A percentile compares a stretch with the other conserved stretches of the same genome.
Evolutionary conservation across 2,797 vertebrate genomes (phyloP).

Genomic region (Sebastolobus altivelis): DNA sequence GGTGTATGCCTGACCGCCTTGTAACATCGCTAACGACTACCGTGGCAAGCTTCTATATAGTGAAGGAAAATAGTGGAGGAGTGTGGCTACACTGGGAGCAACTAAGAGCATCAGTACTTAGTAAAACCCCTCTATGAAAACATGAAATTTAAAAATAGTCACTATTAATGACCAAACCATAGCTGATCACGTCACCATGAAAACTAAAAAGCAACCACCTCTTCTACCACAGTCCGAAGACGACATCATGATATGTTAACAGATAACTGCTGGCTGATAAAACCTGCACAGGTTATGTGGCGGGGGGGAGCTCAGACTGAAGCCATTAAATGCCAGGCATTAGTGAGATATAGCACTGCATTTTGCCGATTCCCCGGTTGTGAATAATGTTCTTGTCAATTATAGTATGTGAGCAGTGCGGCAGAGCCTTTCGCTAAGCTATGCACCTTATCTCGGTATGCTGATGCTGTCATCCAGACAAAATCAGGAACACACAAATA

Average conservation of each 20-base stretch:
- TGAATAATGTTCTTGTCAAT: constrained; percentile 15
- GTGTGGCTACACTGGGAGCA: too few species aligned
- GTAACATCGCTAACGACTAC: too few species aligned
- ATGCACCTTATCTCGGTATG: not conserved
- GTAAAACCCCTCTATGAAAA: not conserved
- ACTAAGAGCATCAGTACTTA: not conserved
- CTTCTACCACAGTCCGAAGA: not conserved
- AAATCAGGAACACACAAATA: not conserved
- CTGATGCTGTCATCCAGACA: not conserved
- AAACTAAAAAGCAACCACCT: not conserved
- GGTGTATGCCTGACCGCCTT: too few species aligned
- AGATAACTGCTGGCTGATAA: not conserved
- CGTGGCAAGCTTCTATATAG: too few species aligned
- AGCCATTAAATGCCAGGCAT: not conserved
- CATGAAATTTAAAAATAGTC: not conserved
- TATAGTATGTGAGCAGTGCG: constrained; percentile 4
- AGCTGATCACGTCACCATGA: not conserved
- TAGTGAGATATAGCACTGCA: not conserved
- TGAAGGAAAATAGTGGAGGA: too few species aligned
- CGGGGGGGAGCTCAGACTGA: not conserved
- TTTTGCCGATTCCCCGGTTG: constrained; percentile 1
- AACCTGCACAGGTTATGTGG: not conserved
- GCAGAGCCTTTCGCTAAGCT: not conserved
- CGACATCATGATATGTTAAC: not conserved
- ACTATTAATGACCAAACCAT: not conserved